These are phyloP conservation scores for Cabera pusaria DNA, from an alignment of 2,888 invertebrate genomes.

Conservation along the genomic window DNA sequence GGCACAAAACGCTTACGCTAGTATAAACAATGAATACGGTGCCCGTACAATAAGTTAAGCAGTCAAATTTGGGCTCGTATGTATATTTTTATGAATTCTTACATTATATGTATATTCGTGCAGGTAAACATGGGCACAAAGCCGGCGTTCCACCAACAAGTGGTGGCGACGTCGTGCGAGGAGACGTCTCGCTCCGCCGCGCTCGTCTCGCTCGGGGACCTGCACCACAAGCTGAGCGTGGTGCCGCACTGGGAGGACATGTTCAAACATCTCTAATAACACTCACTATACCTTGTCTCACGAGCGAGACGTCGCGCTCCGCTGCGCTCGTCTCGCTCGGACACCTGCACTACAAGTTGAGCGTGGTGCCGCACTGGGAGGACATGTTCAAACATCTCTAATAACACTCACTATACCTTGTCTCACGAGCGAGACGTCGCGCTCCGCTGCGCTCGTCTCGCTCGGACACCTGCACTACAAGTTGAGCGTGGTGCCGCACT, in stretches of 20 bases:
- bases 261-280: slow-evolving; percentile 57
- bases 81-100: too few relatives aligned
- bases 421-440: slow-evolving; percentile 73
- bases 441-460: slow-evolving; percentile 45
- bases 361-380: neutral
- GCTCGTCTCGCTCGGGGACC: slow-evolving; percentile 80
- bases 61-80: too few relatives aligned
- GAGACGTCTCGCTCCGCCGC: slow-evolving; percentile 79
- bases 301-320: slow-evolving; percentile 77
- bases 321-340: too few relatives aligned
- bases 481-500: too few relatives aligned
- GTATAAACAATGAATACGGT: too few relatives aligned
- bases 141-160: slow-evolving; percentile 82
- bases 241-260: slow-evolving; percentile 83
- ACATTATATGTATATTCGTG: too few relatives aligned
- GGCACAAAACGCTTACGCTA: too few relatives aligned
- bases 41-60: too few relatives aligned
- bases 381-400: slow-evolving; percentile 59
- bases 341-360: too few relatives aligned
- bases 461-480: too few relatives aligned
- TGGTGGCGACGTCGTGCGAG: slow-evolving; percentile 80
- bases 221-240: slow-evolving; percentile 82
- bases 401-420: too few relatives aligned
- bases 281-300: too few relatives aligned
- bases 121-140: slow-evolving; percentile 83